phyloP scores from a whole-genome alignment of 1,140 invertebrate genomes.

The Mycetomoellerius zeteki region DNA sequence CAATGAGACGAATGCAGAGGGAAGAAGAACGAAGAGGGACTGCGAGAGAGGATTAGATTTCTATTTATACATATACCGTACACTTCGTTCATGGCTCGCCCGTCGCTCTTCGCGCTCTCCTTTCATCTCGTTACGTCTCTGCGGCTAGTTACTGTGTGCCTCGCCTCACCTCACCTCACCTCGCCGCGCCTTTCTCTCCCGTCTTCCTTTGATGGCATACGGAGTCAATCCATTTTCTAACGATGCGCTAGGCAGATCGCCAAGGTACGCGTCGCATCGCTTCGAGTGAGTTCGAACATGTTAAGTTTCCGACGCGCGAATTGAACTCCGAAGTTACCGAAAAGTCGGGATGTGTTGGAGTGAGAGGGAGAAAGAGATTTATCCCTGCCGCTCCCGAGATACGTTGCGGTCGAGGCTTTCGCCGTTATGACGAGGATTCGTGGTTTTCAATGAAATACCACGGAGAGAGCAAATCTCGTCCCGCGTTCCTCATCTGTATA shows the following conservation, averaged over 20 bases:
- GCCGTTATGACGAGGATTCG: conserved; percentile 48
- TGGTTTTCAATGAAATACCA: conserved; percentile 59
- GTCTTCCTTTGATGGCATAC: conserved; percentile 63
- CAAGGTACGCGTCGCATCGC: conserved; percentile 35
- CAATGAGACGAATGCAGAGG: conserved; percentile 65
- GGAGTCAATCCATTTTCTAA: conserved; percentile 72
- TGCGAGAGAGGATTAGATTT: conserved; percentile 74
- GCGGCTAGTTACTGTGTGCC: conserved; percentile 69
- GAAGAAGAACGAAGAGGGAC: conserved; percentile 17
- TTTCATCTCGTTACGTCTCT: conserved; percentile 86
- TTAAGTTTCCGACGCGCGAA: conserved; percentile 37
- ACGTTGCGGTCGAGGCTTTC: conserved; percentile 25
- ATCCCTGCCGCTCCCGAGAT: background rate
- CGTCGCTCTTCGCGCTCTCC: conserved; percentile 81
- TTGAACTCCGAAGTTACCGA: conserved; percentile 36
- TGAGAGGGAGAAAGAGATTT: background rate
- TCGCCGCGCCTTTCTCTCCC: background rate
- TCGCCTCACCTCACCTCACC: background rate
- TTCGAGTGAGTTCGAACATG: background rate
- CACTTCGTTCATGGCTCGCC: conserved; percentile 83
- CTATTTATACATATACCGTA: conserved; percentile 85
- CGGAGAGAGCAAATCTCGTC: conserved; percentile 4
- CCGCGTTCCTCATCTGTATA: background rate
- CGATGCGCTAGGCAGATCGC: conserved; percentile 65
- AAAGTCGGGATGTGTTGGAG: background rate